These are phyloP conservation scores for Noturus placidus DNA, from an alignment of 2,113 vertebrate species.

Conservation along the genomic window DNA sequence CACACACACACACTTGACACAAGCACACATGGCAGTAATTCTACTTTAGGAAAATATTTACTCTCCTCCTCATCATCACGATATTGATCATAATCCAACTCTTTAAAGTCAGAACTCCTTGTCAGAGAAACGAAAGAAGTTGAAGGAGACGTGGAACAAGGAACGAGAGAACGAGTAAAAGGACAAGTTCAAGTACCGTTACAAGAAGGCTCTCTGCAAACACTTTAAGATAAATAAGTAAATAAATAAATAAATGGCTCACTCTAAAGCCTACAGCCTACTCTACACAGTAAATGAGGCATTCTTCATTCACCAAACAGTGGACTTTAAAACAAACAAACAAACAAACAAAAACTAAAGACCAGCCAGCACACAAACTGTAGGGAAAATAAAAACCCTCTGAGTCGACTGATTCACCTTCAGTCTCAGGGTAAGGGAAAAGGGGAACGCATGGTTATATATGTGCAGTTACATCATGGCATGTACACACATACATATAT, in stretches of 20 bases:
- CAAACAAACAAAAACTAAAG: not conserved
- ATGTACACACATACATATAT: constrained; percentile 76
- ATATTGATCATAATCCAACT: constrained; percentile 63
- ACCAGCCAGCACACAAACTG: constrained; percentile 33
- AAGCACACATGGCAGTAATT: constrained; percentile 66
- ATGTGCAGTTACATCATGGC: constrained; percentile 62
- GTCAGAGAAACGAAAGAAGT: constrained; percentile 57
- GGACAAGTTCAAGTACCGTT: not conserved
- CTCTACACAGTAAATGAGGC: constrained; percentile 9
- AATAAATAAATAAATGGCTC: too few relatives aligned
- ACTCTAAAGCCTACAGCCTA: constrained; percentile 8
- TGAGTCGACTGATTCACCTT: constrained; percentile 45
- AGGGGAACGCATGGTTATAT: constrained; percentile 64
- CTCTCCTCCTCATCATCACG: constrained; percentile 42
- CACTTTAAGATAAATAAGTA: not conserved
- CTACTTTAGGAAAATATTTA: constrained; percentile 62
- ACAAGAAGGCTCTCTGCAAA: not conserved
- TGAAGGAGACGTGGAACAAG: constrained; percentile 36
- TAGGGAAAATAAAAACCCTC: constrained; percentile 5
- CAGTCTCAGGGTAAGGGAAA: constrained; percentile 53
- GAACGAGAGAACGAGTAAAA: constrained; percentile 20
- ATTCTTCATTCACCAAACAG: constrained; percentile 28
- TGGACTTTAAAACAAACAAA: not conserved
- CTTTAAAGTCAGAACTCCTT: constrained; percentile 71
- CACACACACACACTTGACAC: constrained; percentile 54